Percentiles rank a stretch among this genome's conserved stretches.
phyloP scores from a whole-genome alignment of 1,140 invertebrate species.

The Sycophaga agraensis region DNA sequence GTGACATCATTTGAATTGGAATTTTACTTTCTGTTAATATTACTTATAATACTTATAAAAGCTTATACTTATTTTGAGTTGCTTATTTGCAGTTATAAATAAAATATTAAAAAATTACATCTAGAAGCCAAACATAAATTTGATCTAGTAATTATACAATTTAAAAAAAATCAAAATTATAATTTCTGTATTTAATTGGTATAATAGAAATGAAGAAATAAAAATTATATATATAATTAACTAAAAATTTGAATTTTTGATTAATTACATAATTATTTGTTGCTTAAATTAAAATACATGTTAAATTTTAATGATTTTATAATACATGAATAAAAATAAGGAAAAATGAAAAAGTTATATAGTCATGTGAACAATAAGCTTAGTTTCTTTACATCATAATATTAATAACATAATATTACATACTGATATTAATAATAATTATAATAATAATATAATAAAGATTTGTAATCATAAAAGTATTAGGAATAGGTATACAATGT shows the following conservation, averaged over 20 bases:
- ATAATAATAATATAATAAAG: slow-evolving; percentile 23
- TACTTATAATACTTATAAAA: too few species aligned
- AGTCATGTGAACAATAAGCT: slow-evolving; percentile 12
- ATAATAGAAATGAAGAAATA: slow-evolving; percentile 1
- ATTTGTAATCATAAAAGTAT: slow-evolving; percentile 5
- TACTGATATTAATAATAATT: slow-evolving; percentile 10
- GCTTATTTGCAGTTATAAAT: too few species aligned
- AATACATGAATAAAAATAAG: not conserved
- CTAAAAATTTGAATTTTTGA: slow-evolving; percentile 29
- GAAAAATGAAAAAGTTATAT: slow-evolving; percentile 21
- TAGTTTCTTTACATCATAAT: slow-evolving; percentile 17
- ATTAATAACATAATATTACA: slow-evolving; percentile 21
- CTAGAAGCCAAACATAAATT: too few species aligned
- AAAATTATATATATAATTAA: too few species aligned
- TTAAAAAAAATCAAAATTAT: too few species aligned
- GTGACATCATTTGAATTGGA: too few species aligned
- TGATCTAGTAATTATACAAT: too few species aligned
- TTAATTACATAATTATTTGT: slow-evolving; percentile 22
- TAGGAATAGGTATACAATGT: slow-evolving; percentile 1
- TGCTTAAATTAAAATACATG: slow-evolving; percentile 5
- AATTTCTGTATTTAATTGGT: too few species aligned
- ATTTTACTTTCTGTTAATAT: too few species aligned
- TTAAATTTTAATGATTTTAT: slow-evolving; percentile 5
- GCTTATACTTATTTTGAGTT: too few species aligned
- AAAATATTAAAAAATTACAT: not conserved